phyloP scores from a whole-genome alignment of 2,113 vertebrate genomes.

The Climacteris rufus region DNA sequence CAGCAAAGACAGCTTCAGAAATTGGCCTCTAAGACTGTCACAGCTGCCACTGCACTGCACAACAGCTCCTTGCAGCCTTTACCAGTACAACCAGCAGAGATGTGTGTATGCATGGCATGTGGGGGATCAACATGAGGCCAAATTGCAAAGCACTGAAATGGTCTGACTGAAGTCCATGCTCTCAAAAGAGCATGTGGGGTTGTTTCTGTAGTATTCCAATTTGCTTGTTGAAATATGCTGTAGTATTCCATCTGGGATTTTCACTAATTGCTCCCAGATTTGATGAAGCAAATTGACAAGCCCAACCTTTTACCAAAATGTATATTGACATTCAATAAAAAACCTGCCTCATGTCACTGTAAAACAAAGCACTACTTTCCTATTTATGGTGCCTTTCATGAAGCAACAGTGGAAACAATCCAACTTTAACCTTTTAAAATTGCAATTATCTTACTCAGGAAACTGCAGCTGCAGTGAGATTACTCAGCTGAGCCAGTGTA shows the following conservation, averaged over 20 bases:
- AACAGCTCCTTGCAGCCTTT: background rate
- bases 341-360: background rate
- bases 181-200: background rate
- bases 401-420: background rate
- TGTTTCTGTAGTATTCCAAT: background rate
- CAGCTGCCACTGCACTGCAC: background rate
- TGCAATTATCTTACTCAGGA: background rate
- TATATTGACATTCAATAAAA: background rate
- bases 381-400: background rate
- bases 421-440: background rate
- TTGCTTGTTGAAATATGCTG: background rate
- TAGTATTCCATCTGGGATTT: background rate
- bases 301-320: background rate
- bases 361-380: background rate
- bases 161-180: background rate
- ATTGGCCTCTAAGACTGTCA: background rate
- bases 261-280: background rate
- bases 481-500: background rate
- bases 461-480: background rate
- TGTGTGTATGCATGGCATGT: background rate
- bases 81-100: background rate
- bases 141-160: background rate
- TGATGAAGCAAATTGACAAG: background rate
- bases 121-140: background rate
- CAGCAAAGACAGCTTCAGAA: background rate